A percentile compares a stretch with the other conserved stretches of the same genome.
Conservation (phyloP, 1,140 invertebrate species). For the Solenopsis fugax region DNA sequence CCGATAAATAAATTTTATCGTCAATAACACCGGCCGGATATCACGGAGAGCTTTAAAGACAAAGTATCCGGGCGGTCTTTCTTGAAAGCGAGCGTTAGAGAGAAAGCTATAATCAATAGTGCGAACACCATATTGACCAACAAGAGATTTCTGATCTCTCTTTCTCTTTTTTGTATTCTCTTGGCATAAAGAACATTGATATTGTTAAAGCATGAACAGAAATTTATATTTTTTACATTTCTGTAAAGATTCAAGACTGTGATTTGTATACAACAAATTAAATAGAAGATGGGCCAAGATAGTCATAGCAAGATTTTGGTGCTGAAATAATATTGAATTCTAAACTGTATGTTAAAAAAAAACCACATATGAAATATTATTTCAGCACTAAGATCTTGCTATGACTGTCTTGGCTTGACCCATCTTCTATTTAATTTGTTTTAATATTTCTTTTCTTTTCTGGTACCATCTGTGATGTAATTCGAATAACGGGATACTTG, state of each 20-base stretch:
- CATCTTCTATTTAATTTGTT: no score
- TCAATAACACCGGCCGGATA: constrained; percentile 11
- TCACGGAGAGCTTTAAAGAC: neutral
- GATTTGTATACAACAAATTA: no score
- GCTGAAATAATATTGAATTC: no score
- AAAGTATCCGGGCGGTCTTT: neutral
- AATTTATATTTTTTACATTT: neutral
- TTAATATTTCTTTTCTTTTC: no score
- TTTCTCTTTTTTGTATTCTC: neutral
- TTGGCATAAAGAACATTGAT: neutral
- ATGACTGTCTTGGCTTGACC: no score
- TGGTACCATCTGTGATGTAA: neutral
- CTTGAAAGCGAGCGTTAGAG: neutral
- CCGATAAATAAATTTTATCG: constrained; percentile 41
- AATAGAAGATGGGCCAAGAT: no score
- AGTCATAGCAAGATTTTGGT: no score
- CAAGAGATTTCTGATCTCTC: neutral
- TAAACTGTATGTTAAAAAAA: no score
- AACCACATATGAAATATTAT: no score
- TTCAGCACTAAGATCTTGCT: no score
- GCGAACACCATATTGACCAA: neutral
- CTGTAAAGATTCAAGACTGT: no score
- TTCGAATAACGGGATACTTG: neutral
- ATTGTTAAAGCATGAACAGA: neutral
- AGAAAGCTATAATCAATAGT: constrained; percentile 10